Conservation (phyloP, 2,888 invertebrate genomes). For the Drosophila emarginata region DNA sequence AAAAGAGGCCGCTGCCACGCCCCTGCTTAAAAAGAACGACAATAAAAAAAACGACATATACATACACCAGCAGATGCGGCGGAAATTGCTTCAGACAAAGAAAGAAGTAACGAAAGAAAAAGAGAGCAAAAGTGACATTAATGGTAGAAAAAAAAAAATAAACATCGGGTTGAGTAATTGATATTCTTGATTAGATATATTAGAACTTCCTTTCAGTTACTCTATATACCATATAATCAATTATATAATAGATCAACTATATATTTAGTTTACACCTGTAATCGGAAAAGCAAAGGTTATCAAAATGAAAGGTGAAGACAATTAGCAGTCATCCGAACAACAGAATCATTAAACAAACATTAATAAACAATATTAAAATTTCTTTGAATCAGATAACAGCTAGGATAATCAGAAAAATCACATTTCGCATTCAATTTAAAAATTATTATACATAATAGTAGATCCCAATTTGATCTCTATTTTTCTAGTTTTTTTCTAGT, state of each 20-base stretch:
- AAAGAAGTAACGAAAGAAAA: conserved; percentile 31
- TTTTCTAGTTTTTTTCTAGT: no score
- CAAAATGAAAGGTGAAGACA: background rate
- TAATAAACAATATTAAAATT: background rate
- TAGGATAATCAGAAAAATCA: no score
- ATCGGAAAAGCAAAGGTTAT: background rate
- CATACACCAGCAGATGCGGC: conserved; percentile 17
- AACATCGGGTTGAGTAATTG: conserved; percentile 23
- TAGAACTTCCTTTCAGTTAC: background rate
- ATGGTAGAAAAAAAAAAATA: conserved; percentile 17
- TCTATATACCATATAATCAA: background rate
- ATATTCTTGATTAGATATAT: background rate
- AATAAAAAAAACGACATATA: conserved; percentile 23
- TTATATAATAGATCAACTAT: background rate
- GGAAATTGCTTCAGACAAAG: conserved; percentile 59
- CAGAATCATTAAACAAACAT: no score
- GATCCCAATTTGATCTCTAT: no score
- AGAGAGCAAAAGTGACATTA: conserved; percentile 78
- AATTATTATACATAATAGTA: no score
- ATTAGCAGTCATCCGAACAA: background rate
- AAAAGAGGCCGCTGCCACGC: conserved; percentile 32
- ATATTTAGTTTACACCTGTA: background rate
- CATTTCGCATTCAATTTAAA: no score
- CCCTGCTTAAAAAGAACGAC: conserved; percentile 49
- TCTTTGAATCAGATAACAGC: no score